Evolutionary conservation across 2,797 vertebrate genomes (phyloP).

Genomic region (Gobio occitaniae): DNA sequence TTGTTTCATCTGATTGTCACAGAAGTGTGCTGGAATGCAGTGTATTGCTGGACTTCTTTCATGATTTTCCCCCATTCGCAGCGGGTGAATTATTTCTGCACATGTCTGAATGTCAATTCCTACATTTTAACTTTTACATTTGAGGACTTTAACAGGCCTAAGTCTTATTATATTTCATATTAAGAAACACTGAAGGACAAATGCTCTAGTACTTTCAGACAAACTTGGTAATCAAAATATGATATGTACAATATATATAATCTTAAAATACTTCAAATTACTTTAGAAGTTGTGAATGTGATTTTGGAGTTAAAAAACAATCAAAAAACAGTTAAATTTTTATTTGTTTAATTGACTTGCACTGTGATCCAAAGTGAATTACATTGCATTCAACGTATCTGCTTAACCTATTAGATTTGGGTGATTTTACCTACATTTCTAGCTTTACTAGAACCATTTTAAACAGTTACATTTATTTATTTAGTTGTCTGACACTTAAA

Average conservation of each 20-base stretch:
- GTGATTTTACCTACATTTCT: background rate
- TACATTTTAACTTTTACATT: background rate
- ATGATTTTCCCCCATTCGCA: background rate
- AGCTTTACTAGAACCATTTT: background rate
- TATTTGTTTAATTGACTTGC: background rate
- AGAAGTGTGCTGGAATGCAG: background rate
- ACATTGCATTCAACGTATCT: background rate
- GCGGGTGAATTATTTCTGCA: background rate
- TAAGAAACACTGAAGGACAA: background rate
- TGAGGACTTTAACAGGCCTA: background rate
- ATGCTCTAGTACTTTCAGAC: background rate
- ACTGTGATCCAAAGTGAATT: background rate
- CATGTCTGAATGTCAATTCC: background rate
- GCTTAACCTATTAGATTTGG: background rate
- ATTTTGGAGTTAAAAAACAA: background rate
- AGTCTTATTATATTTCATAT: background rate
- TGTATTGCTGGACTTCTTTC: no score
- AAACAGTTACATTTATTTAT: background rate
- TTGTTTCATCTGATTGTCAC: background rate
- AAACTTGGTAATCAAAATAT: background rate
- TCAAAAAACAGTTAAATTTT: background rate
- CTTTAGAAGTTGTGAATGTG: background rate
- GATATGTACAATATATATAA: background rate
- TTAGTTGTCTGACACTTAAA: background rate
- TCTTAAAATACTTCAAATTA: background rate